Evolutionary conservation across 2,113 vertebrate genomes (phyloP).

Genomic region (Rattus norvegicus): GRCr8 NC_086021.1:69776001-69776500

Average conservation of each 20-base stretch:
- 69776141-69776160: constrained; percentile 78
- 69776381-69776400: constrained; percentile 36
- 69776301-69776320: not conserved
- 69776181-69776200: constrained; percentile 73
- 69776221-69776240: constrained; percentile 69
- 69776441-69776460: constrained; percentile 51
- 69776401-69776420: constrained; percentile 51
- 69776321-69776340: constrained; percentile 9
- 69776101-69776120: constrained; percentile 68
- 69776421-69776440: constrained; percentile 59
- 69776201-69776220: constrained; percentile 65
- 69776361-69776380: constrained; percentile 54
- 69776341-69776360: constrained; percentile 59
- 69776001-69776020: constrained; percentile 74
- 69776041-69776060: constrained; percentile 78
- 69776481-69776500: constrained; percentile 43
- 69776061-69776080: constrained; percentile 73
- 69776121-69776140: constrained; percentile 72
- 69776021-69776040: constrained; percentile 75
- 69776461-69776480: constrained; percentile 20
- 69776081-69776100: constrained; percentile 61
- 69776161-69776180: constrained; percentile 73
- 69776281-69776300: constrained; percentile 44
- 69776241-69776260: constrained; percentile 51
- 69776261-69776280: constrained; percentile 39